These are phyloP conservation scores for Drosophila vallismaia DNA, from an alignment of 2,888 invertebrate genomes.

Conservation along the genomic window DNA sequence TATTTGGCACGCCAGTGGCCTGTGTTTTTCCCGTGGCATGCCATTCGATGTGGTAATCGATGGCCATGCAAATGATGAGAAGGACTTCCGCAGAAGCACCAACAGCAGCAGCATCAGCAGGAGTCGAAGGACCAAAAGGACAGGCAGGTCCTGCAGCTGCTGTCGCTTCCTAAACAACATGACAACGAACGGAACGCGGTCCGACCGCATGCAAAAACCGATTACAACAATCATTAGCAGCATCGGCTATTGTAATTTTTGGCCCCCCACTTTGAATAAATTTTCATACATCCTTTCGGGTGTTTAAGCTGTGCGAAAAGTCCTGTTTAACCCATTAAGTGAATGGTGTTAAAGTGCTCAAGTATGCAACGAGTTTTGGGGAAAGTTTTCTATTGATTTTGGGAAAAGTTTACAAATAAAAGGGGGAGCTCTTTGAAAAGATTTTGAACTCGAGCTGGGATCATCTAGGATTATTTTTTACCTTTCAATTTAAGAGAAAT, in stretches of 20 bases:
- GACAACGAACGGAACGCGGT: constrained; percentile 43
- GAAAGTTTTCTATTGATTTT: constrained; percentile 23
- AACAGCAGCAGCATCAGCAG: background rate
- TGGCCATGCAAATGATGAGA: constrained; percentile 69
- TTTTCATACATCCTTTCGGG: constrained; percentile 19
- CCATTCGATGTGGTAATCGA: constrained; percentile 58
- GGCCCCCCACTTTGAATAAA: constrained; percentile 43
- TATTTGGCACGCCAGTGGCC: constrained; percentile 69
- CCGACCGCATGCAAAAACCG: constrained; percentile 49
- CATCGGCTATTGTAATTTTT: constrained; percentile 35
- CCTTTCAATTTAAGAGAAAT: no score
- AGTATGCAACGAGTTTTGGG: constrained; percentile 19
- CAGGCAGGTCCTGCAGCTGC: constrained; percentile 22
- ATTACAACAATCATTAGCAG: constrained; percentile 62
- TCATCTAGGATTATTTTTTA: background rate
- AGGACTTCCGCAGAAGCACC: constrained; percentile 37
- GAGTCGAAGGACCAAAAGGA: constrained; percentile 14
- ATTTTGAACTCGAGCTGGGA: background rate
- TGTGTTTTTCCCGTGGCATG: constrained; percentile 52
- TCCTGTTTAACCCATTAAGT: constrained; percentile 37
- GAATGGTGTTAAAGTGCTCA: constrained; percentile 19
- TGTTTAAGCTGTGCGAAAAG: constrained; percentile 27
- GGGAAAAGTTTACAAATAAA: constrained; percentile 3
- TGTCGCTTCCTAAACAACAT: constrained; percentile 61
- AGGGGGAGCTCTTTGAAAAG: background rate